A percentile compares a stretch with the other conserved stretches of the same genome.
Evolutionary conservation across 2,797 vertebrate species (phyloP).

Genomic region (Oreonectes daqikongensis): DNA sequence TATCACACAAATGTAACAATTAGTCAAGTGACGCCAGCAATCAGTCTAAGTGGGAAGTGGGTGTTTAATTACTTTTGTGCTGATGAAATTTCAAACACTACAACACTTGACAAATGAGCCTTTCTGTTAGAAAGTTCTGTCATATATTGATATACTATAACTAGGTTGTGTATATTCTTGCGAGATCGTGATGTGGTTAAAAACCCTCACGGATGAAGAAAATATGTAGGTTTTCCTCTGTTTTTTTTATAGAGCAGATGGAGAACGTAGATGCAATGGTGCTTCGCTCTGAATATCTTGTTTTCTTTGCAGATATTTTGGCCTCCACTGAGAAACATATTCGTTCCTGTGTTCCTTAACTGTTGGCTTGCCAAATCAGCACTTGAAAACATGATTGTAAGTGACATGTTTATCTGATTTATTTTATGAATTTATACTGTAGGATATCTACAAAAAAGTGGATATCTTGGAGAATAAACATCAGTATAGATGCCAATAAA

Average conservation of each 20-base stretch:
- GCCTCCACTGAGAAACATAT: conserved; percentile 85
- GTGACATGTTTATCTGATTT: conserved; percentile 60
- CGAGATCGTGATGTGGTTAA: too few relatives aligned
- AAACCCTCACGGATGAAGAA: too few relatives aligned
- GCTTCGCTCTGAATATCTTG: background rate
- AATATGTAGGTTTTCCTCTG: too few relatives aligned
- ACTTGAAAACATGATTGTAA: conserved; percentile 98
- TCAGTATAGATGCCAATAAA: background rate
- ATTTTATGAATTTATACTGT: too few relatives aligned
- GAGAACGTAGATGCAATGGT: background rate
- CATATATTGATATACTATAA: too few relatives aligned
- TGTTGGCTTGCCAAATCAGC: conserved; percentile 98
- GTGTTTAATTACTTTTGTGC: conserved; percentile 8
- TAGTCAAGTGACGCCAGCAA: conserved; percentile 24
- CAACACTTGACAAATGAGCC: background rate
- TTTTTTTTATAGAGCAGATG: background rate
- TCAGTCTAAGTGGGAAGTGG: conserved; percentile 10
- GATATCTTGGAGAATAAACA: background rate
- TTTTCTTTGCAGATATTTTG: conserved; percentile 85
- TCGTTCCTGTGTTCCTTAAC: conserved; percentile 96
- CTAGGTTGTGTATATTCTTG: too few relatives aligned
- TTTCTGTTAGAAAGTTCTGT: background rate
- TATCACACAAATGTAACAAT: conserved; percentile 18
- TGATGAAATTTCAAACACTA: conserved; percentile 1
- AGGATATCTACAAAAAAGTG: conserved; percentile 20